Percentiles rank a stretch among this genome's conserved stretches.
These are phyloP conservation scores for Orthonyx spaldingii DNA, from an alignment of 2,113 vertebrate genomes.

Conservation along the genomic window DNA sequence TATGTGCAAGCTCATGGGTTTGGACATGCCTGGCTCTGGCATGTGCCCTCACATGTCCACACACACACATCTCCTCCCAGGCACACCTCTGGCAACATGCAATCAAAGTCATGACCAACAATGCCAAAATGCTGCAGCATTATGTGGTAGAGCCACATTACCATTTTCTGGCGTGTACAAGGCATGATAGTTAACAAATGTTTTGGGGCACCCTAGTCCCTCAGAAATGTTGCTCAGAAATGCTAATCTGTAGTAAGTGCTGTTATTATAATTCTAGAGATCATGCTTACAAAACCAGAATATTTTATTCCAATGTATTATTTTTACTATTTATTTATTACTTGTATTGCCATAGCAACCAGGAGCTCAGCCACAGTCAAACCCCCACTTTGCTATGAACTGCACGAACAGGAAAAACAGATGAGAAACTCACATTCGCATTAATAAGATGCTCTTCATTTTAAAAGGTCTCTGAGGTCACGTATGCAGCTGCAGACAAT, in stretches of 20 bases:
- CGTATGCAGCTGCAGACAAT: background rate
- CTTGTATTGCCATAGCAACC: slow-evolving; percentile 51
- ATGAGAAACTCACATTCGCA: background rate
- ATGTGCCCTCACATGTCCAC: background rate
- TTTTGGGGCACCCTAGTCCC: background rate
- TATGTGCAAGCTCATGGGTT: rapidly evolving
- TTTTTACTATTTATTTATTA: slow-evolving; percentile 56
- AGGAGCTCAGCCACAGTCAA: background rate
- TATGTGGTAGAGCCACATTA: background rate
- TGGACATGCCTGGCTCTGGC: background rate
- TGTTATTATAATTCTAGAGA: background rate
- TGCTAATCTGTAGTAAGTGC: background rate
- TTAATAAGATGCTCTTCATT: slow-evolving; percentile 32
- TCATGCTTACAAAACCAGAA: background rate
- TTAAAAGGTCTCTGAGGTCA: background rate
- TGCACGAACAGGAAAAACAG: background rate
- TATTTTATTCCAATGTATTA: slow-evolving; percentile 8
- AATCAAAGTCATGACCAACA: background rate
- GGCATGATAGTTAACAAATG: background rate
- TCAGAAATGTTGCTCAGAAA: background rate
- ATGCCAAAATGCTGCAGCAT: background rate
- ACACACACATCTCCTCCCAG: background rate
- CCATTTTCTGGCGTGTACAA: rapidly evolving
- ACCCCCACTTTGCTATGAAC: background rate
- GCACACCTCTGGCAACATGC: background rate